Evolutionary conservation across 1,140 invertebrate species (phyloP).

Genomic region (Drosophila truncata): DNA sequence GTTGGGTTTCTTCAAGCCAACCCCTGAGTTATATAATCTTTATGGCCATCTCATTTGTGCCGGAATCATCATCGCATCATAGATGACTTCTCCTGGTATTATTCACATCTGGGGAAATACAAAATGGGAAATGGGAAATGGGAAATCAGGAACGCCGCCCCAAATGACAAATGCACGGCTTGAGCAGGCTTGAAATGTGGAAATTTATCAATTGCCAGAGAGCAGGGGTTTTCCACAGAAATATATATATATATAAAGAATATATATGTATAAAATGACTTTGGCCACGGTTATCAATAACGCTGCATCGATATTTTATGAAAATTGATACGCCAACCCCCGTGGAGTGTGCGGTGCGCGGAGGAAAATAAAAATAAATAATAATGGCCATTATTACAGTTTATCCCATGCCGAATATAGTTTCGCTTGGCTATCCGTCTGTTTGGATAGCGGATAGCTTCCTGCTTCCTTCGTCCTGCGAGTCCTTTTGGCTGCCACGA

Average conservation of each 20-base stretch:
- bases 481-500: slow-evolving; percentile 42
- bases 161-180: slow-evolving; percentile 38
- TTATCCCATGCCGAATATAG: slow-evolving; percentile 77
- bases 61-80: slow-evolving; percentile 18
- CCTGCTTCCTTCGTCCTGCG: slow-evolving; percentile 7
- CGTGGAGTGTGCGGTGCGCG: slow-evolving; percentile 13
- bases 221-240: slow-evolving; percentile 28
- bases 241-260: slow-evolving; percentile 15
- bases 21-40: slow-evolving; percentile 16
- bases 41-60: slow-evolving; percentile 30
- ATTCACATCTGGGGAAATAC: slow-evolving; percentile 7
- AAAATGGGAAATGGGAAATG: background rate
- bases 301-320: slow-evolving; percentile 81
- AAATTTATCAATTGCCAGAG: slow-evolving; percentile 64
- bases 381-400: slow-evolving; percentile 81
- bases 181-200: slow-evolving; percentile 54
- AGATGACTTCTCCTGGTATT: slow-evolving; percentile 31
- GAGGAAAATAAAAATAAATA: slow-evolving; percentile 76
- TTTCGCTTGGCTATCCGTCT: slow-evolving; percentile 32
- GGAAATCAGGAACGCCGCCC: slow-evolving; percentile 12
- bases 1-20: background rate
- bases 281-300: slow-evolving; percentile 81
- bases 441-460: slow-evolving; percentile 21
- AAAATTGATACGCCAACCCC: slow-evolving; percentile 75
- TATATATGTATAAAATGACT: slow-evolving; percentile 67